Percentiles rank a stretch among this genome's conserved stretches.
Conservation (phyloP, 1,140 invertebrate genomes). For the Hyposmocoma kahamanoa region DNA sequence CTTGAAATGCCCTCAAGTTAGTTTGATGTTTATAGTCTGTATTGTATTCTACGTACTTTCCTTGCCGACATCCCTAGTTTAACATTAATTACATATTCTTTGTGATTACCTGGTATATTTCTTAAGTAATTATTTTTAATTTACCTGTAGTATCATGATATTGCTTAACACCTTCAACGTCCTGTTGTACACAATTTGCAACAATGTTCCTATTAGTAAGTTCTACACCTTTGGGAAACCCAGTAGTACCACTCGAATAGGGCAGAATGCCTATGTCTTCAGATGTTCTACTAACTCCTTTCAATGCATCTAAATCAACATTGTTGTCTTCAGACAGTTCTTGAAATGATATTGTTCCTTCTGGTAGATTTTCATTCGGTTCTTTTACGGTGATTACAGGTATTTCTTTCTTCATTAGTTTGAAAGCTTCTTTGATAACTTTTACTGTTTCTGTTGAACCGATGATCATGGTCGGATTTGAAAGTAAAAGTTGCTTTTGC, state of each 20-base stretch:
- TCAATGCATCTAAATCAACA: slow-evolving; percentile 64
- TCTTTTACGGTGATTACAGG: slow-evolving; percentile 74
- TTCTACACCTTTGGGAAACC: slow-evolving; percentile 91
- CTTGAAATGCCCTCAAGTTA: too few relatives aligned
- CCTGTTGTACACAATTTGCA: slow-evolving; percentile 70
- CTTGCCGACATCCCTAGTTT: too few relatives aligned
- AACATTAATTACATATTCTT: too few relatives aligned
- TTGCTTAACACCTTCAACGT: slow-evolving; percentile 37
- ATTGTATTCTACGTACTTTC: too few relatives aligned
- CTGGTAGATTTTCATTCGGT: slow-evolving; percentile 45
- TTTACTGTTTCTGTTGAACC: slow-evolving; percentile 72
- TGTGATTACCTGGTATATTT: too few relatives aligned
- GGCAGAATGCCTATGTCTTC: slow-evolving; percentile 75
- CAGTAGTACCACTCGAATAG: slow-evolving; percentile 92
- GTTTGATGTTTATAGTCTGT: too few relatives aligned
- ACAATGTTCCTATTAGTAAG: slow-evolving; percentile 81
- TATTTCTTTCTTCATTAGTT: slow-evolving; percentile 58
- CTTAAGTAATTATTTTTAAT: slow-evolving; percentile 9
- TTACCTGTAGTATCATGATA: slow-evolving; percentile 45
- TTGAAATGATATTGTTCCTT: slow-evolving; percentile 74
- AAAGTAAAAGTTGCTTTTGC: slow-evolving; percentile 79
- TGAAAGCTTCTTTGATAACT: slow-evolving; percentile 65
- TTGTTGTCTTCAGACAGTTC: slow-evolving; percentile 68
- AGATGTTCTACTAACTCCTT: slow-evolving; percentile 42
- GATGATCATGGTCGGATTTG: slow-evolving; percentile 79